Evolutionary conservation across 2,888 invertebrate genomes (phyloP).

Genomic region (Abrostola tripartita): DNA sequence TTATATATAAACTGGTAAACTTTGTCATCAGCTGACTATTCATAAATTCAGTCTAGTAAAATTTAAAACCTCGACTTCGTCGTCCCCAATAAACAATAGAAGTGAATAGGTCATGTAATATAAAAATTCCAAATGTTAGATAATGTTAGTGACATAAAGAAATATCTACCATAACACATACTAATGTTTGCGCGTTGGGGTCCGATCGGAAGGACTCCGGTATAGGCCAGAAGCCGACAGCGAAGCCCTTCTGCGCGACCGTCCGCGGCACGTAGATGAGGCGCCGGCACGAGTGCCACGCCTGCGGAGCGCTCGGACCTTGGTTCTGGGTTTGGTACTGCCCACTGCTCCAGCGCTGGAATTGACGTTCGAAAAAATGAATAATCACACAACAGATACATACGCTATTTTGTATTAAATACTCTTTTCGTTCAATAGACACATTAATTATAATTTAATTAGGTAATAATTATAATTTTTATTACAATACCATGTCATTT

Average conservation of each 20-base stretch:
- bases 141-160: slow-evolving; percentile 2
- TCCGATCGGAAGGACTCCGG: slow-evolving; percentile 99
- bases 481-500: no score
- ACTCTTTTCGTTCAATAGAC: no score
- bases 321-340: slow-evolving; percentile 76
- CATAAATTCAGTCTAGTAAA: no score
- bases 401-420: background rate
- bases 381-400: background rate
- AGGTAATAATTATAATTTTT: no score
- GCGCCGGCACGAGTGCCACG: slow-evolving; percentile 96
- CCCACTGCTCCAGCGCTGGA: slow-evolving; percentile 85
- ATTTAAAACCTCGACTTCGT: no score
- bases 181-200: slow-evolving; percentile 93
- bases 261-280: slow-evolving; percentile 97
- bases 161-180: slow-evolving; percentile 69
- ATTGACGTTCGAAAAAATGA: slow-evolving; percentile 28
- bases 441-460: no score
- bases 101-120: no score
- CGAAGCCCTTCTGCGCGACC: slow-evolving; percentile 96
- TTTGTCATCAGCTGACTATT: no score
- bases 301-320: slow-evolving; percentile 86
- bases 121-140: no score
- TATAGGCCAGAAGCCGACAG: slow-evolving; percentile 99
- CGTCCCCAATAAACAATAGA: no score
- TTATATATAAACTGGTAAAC: no score